Percentiles rank a stretch among this genome's conserved stretches.
phyloP scores from a whole-genome alignment of 2,113 vertebrate species.

The Stigmatopora nigra region DNA sequence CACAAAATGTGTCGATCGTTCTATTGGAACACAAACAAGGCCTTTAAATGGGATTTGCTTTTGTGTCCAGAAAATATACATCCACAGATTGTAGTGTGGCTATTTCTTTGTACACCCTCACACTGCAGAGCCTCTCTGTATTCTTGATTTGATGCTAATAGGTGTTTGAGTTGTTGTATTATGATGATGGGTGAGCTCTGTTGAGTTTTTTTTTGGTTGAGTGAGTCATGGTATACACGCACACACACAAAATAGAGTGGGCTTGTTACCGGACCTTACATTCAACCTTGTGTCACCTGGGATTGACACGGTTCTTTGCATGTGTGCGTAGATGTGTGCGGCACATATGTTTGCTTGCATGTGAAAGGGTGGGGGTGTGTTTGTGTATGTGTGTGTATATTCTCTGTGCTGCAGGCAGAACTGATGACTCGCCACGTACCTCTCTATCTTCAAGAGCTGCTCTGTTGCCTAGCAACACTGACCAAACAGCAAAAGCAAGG shows the following conservation, averaged over 20 bases:
- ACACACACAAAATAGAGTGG: constrained; percentile 23
- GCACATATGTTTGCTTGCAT: not conserved
- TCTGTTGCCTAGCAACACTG: constrained; percentile 71
- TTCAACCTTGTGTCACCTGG: constrained; percentile 58
- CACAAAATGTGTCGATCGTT: constrained; percentile 23
- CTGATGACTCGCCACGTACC: constrained; percentile 65
- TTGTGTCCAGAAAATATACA: not conserved
- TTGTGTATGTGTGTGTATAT: constrained; percentile 11
- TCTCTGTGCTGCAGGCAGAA: constrained; percentile 60
- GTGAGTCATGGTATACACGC: constrained; percentile 44
- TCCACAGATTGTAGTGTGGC: not conserved
- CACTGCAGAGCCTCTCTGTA: constrained; percentile 3
- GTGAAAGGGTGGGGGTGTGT: not conserved
- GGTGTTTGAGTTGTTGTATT: constrained; percentile 27
- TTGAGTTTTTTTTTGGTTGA: constrained; percentile 41
- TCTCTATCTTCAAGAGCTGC: constrained; percentile 67
- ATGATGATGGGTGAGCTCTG: constrained; percentile 36
- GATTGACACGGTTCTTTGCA: constrained; percentile 44
- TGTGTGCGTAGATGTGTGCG: constrained; percentile 14
- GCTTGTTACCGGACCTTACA: constrained; percentile 48
- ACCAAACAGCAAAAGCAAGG: constrained; percentile 67
- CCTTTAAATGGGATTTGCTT: constrained; percentile 19
- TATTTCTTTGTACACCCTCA: not conserved
- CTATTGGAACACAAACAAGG: constrained; percentile 21
- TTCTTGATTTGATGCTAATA: constrained; percentile 19